phyloP scores from a whole-genome alignment of 2,888 invertebrate species.

The Melolontha melolontha region DNA sequence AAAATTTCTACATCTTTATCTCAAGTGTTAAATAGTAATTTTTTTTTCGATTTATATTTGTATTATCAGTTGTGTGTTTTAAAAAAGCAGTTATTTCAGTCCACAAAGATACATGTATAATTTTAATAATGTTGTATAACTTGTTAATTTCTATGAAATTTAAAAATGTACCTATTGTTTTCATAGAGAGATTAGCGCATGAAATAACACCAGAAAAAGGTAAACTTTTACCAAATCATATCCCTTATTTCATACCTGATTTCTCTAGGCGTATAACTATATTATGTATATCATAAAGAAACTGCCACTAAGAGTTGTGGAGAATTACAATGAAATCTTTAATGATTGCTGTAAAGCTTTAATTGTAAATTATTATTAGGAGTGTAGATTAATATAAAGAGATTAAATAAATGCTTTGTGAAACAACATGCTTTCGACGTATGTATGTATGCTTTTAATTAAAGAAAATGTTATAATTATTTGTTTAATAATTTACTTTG shows the following conservation, averaged over 20 bases:
- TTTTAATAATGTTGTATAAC: background rate
- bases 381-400: constrained; percentile 31
- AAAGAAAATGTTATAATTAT: no score
- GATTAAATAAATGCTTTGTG: constrained; percentile 1
- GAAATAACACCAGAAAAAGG: constrained; percentile 26
- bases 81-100: no score
- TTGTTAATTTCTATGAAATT: background rate
- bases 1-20: no score
- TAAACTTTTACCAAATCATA: background rate
- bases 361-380: constrained; percentile 55
- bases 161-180: no score
- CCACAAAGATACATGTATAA: no score
- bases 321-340: constrained; percentile 50
- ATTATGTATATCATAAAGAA: constrained; percentile 55
- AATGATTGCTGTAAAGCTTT: constrained; percentile 62
- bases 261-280: background rate
- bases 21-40: no score
- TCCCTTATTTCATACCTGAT: background rate
- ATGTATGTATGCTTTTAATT: no score
- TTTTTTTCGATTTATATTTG: no score
- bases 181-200: background rate
- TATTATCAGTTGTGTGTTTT: no score
- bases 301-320: constrained; percentile 55
- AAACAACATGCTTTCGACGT: constrained; percentile 44
- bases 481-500: no score